phyloP scores from a whole-genome alignment of 2,888 invertebrate genomes.

The Lepidonotus clava region DNA sequence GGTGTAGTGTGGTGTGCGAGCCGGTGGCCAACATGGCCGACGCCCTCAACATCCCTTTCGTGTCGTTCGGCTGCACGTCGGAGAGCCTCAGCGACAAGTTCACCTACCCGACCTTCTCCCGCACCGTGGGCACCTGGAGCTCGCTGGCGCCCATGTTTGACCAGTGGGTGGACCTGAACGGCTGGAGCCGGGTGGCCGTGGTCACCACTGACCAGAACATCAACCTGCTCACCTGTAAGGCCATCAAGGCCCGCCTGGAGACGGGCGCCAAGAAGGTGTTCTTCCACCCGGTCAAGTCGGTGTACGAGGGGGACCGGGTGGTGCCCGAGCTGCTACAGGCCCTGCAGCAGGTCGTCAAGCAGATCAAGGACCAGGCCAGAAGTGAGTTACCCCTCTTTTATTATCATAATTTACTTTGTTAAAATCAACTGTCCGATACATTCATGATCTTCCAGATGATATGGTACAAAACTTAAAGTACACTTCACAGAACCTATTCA shows the following conservation, averaged over 20 bases:
- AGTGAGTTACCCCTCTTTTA: neutral
- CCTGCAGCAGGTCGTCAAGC: neutral
- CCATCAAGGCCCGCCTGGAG: neutral
- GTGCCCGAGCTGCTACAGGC: neutral
- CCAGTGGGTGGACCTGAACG: neutral
- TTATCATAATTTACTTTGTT: too few relatives aligned
- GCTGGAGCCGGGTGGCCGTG: constrained; percentile 32
- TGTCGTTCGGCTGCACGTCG: constrained; percentile 49
- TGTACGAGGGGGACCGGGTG: neutral
- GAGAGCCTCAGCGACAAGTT: constrained; percentile 28
- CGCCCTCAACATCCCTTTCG: constrained; percentile 37
- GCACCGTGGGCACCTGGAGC: constrained; percentile 44
- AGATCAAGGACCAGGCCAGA: constrained; percentile 6
- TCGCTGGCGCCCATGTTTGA: constrained; percentile 50
- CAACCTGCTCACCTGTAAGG: constrained; percentile 5
- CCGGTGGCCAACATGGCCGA: constrained; percentile 29
- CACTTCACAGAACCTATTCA: too few relatives aligned
- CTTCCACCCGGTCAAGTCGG: neutral
- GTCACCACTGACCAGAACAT: constrained; percentile 30
- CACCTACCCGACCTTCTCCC: constrained; percentile 38
- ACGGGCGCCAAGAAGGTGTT: neutral
- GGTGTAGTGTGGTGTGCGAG: constrained; percentile 45
- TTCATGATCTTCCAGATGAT: too few relatives aligned
- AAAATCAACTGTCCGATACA: too few relatives aligned
- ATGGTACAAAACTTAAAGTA: too few relatives aligned